Evolutionary conservation across 2,888 invertebrate genomes (phyloP).

Genomic region (Zootermopsis nevadensis): DNA sequence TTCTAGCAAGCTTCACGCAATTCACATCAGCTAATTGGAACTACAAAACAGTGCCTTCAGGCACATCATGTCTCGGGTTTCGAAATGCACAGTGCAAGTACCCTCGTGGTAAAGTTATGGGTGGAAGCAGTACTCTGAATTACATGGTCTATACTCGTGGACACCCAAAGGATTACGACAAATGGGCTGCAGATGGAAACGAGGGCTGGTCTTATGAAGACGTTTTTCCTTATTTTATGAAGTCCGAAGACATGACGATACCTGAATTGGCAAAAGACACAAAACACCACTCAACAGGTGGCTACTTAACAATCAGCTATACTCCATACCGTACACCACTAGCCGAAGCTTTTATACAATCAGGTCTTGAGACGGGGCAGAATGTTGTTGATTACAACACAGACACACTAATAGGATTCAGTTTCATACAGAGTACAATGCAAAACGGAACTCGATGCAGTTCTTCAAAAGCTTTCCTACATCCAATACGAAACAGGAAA

Average conservation of each 20-base stretch:
- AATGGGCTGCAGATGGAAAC: conserved; percentile 79
- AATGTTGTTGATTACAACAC: conserved; percentile 73
- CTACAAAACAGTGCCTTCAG: conserved; percentile 82
- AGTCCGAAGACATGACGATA: conserved; percentile 78
- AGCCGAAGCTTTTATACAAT: conserved; percentile 72
- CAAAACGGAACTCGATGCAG: conserved; percentile 76
- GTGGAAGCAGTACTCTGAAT: conserved; percentile 84
- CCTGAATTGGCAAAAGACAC: conserved; percentile 64
- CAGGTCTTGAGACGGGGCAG: conserved; percentile 72
- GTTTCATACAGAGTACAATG: conserved; percentile 69
- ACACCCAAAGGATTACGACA: conserved; percentile 75
- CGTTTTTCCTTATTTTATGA: conserved; percentile 81
- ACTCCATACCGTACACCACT: conserved; percentile 68
- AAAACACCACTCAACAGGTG: conserved; percentile 67
- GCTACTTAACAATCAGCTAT: conserved; percentile 69
- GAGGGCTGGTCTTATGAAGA: conserved; percentile 79
- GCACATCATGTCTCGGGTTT: conserved; percentile 78
- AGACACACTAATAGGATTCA: conserved; percentile 71
- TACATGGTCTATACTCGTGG: conserved; percentile 85
- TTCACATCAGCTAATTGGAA: conserved; percentile 81
- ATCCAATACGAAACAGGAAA: conserved; percentile 68
- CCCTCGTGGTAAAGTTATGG: conserved; percentile 76
- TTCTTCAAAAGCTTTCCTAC: conserved; percentile 74
- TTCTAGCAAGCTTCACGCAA: conserved; percentile 79
- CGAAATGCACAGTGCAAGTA: conserved; percentile 79